Percentiles rank a stretch among this genome's conserved stretches.
phyloP scores from a whole-genome alignment of 2,797 vertebrate species.

The Sandelia bainsii region DNA sequence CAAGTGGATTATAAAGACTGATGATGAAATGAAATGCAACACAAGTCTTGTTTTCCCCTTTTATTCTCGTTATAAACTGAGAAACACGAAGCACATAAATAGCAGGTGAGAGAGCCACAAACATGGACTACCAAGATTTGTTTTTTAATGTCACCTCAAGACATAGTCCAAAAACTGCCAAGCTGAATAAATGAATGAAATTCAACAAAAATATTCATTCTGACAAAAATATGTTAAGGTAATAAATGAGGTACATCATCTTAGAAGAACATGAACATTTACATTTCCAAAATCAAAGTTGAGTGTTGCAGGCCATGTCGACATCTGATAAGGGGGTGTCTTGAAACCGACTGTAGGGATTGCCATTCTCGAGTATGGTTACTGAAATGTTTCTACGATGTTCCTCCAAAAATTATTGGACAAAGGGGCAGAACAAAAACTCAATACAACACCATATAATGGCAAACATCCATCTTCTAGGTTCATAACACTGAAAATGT shows the following conservation, averaged over 20 bases:
- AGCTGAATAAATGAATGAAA: conserved; percentile 17
- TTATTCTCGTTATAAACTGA: conserved; percentile 33
- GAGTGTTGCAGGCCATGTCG: not conserved
- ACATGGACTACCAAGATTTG: not conserved
- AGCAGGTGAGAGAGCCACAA: conserved; percentile 28
- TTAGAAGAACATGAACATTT: conserved; percentile 20
- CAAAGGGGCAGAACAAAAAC: not conserved
- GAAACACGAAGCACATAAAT: conserved; percentile 22
- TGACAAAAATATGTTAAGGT: not conserved
- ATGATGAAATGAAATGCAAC: not conserved
- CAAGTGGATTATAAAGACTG: not conserved
- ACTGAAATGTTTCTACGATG: not conserved
- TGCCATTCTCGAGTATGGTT: not conserved
- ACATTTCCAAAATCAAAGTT: conserved; percentile 17
- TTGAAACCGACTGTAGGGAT: not conserved
- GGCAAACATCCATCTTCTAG: not conserved
- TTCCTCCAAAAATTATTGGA: not conserved
- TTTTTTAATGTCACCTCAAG: conserved; percentile 3
- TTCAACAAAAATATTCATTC: not conserved
- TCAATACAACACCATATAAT: not conserved
- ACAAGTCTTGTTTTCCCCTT: conserved; percentile 13
- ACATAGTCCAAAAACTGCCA: conserved; percentile 13
- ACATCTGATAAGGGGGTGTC: not conserved
- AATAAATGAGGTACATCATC: conserved; percentile 9
- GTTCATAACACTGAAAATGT: not conserved